A percentile compares a stretch with the other conserved stretches of the same genome.
Conservation (phyloP, 2,888 invertebrate genomes). For the Protodeltote pygarga region DNA sequence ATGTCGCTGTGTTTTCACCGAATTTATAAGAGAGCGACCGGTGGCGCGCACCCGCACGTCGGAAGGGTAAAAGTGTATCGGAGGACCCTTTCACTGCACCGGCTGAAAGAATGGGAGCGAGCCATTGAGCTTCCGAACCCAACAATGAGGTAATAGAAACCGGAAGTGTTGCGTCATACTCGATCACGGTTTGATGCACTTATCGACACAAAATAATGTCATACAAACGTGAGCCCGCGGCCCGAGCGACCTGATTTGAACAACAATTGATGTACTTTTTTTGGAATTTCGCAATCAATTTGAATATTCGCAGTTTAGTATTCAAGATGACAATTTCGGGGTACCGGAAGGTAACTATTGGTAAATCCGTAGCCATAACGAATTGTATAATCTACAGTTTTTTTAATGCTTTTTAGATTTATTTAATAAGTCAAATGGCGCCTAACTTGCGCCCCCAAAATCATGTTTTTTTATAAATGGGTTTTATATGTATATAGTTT, state of each 20-base stretch:
- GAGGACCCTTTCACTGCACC: slow-evolving; percentile 84
- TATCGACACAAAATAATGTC: slow-evolving; percentile 68
- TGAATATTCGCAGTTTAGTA: slow-evolving; percentile 2
- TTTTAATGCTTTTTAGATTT: slow-evolving; percentile 10
- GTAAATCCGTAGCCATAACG: not conserved
- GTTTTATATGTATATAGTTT: no score
- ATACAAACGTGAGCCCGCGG: slow-evolving; percentile 43
- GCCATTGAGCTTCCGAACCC: slow-evolving; percentile 78
- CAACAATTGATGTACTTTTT: slow-evolving; percentile 21
- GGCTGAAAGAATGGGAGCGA: slow-evolving; percentile 84
- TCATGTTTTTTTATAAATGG: no score
- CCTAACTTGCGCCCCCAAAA: no score
- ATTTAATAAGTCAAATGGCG: no score
- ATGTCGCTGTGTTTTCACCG: slow-evolving; percentile 80
- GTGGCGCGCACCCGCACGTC: slow-evolving; percentile 70
- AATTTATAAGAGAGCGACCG: slow-evolving; percentile 83
- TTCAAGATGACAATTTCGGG: not conserved
- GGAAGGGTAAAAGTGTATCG: slow-evolving; percentile 83
- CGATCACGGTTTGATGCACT: slow-evolving; percentile 72
- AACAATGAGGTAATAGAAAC: slow-evolving; percentile 80
- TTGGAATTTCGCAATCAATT: slow-evolving; percentile 17
- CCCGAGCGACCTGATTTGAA: slow-evolving; percentile 26
- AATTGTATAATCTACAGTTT: not conserved
- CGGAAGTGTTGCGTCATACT: slow-evolving; percentile 78
- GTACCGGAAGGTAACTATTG: slow-evolving; percentile 5